Evolutionary conservation across 2,797 vertebrate species (phyloP).

Genomic region (Phrynocephalus guinanensis): DNA sequence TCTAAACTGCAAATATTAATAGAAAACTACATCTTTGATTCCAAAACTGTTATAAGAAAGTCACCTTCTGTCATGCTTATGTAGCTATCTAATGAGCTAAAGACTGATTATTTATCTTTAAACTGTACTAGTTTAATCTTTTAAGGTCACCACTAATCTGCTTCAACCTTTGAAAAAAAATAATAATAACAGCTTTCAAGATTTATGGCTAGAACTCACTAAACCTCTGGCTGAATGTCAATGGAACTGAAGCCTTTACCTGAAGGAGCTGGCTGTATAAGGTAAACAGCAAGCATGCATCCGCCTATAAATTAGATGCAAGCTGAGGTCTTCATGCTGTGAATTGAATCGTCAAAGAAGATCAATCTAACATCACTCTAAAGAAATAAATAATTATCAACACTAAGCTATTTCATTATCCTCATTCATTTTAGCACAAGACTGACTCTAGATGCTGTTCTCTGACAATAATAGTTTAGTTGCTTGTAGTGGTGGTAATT

Average conservation of each 20-base stretch:
- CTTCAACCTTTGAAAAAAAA: slow-evolving; percentile 73
- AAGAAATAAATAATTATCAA: neutral
- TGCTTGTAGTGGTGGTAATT: neutral
- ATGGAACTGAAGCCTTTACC: slow-evolving; percentile 64
- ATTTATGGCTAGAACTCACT: slow-evolving; percentile 65
- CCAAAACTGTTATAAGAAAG: slow-evolving; percentile 69
- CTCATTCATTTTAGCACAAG: slow-evolving; percentile 19
- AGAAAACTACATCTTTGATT: slow-evolving; percentile 51
- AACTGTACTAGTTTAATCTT: slow-evolving; percentile 73
- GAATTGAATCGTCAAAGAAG: slow-evolving; percentile 55
- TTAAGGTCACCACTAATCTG: slow-evolving; percentile 74
- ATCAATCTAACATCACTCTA: slow-evolving; percentile 35
- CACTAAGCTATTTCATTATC: slow-evolving; percentile 29
- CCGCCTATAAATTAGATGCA: slow-evolving; percentile 67
- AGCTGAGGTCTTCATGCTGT: slow-evolving; percentile 57
- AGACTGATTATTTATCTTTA: slow-evolving; percentile 76
- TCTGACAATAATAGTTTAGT: slow-evolving; percentile 58
- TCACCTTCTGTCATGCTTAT: slow-evolving; percentile 76
- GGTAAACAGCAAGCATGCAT: slow-evolving; percentile 72
- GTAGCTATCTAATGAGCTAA: slow-evolving; percentile 73
- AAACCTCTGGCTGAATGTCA: slow-evolving; percentile 68
- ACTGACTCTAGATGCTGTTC: slow-evolving; percentile 43
- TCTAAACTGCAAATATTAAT: slow-evolving; percentile 71
- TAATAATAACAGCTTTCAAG: slow-evolving; percentile 68
- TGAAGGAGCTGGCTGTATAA: slow-evolving; percentile 63